Evolutionary conservation across 2,113 vertebrate genomes (phyloP).

Genomic region (Campylomormyrus numenius): DNA sequence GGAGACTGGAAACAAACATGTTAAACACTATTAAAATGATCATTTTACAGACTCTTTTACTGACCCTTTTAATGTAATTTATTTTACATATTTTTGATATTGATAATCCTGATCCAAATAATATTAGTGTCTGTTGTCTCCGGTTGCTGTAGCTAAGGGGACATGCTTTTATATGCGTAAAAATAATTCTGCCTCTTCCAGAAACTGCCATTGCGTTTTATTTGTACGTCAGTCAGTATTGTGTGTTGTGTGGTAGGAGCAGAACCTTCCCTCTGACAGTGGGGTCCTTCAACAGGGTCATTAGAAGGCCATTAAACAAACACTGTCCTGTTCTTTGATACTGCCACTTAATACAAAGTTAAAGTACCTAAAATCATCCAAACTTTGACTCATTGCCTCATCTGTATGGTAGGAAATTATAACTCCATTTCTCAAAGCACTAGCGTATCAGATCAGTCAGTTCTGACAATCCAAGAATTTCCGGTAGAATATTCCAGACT

Average conservation of each 20-base stretch:
- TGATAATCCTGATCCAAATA: background rate
- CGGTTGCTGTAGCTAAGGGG: background rate
- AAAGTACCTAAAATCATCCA: background rate
- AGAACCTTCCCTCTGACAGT: background rate
- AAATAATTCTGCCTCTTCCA: background rate
- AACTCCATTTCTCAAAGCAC: background rate
- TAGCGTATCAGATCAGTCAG: background rate
- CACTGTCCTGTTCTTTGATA: background rate
- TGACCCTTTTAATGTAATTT: background rate
- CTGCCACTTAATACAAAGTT: background rate
- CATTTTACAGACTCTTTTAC: background rate
- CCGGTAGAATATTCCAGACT: background rate
- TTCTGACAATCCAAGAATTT: background rate
- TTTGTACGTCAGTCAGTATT: background rate
- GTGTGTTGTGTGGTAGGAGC: background rate
- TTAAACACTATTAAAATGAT: background rate
- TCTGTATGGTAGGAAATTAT: background rate
- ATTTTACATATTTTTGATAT: background rate
- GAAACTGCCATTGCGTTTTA: background rate
- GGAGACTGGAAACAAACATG: background rate
- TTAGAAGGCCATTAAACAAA: background rate
- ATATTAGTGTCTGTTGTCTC: background rate
- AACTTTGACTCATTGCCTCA: background rate
- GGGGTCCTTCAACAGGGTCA: background rate
- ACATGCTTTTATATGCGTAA: background rate